Percentiles rank a stretch among this genome's conserved stretches.
Evolutionary conservation across 2,797 vertebrate genomes (phyloP).

Genomic region (Tiaroga cobitis): DNA sequence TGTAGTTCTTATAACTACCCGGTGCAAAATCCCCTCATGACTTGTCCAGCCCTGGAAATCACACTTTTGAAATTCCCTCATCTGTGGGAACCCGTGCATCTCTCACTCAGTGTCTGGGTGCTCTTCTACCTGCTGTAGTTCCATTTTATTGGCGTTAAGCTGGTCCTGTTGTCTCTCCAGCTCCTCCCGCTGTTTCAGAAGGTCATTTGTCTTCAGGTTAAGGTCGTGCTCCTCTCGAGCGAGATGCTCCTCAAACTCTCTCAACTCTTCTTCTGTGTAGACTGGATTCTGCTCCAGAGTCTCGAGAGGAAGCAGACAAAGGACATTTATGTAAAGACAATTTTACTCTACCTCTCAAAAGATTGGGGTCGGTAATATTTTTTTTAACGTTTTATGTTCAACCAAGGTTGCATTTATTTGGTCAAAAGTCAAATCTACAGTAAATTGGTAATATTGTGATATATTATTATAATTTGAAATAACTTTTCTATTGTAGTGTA

Average conservation of each 20-base stretch:
- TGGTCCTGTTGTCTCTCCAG: conserved; percentile 86
- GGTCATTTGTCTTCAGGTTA: conserved; percentile 77
- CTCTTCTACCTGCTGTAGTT: conserved; percentile 83
- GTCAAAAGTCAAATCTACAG: neutral
- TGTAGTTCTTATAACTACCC: neutral
- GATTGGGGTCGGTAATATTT: neutral
- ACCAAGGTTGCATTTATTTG: neutral
- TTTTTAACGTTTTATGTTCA: neutral
- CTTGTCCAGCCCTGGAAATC: neutral
- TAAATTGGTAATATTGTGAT: neutral
- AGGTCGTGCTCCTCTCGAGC: conserved; percentile 81
- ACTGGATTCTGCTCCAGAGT: conserved; percentile 85
- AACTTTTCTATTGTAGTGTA: neutral
- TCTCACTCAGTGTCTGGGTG: too few relatives aligned
- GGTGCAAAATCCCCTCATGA: neutral
- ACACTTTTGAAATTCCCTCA: neutral
- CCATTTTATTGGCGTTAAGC: conserved; percentile 84
- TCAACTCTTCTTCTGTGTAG: conserved; percentile 89
- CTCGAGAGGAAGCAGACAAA: conserved; percentile 67
- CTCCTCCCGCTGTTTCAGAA: conserved; percentile 86
- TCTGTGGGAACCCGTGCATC: neutral
- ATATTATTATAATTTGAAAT: neutral
- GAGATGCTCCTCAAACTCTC: conserved; percentile 85
- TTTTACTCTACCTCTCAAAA: neutral
- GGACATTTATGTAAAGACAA: neutral